These are phyloP conservation scores for Phyllotreta striolata DNA, from an alignment of 2,888 invertebrate genomes.

Conservation along the genomic window DNA sequence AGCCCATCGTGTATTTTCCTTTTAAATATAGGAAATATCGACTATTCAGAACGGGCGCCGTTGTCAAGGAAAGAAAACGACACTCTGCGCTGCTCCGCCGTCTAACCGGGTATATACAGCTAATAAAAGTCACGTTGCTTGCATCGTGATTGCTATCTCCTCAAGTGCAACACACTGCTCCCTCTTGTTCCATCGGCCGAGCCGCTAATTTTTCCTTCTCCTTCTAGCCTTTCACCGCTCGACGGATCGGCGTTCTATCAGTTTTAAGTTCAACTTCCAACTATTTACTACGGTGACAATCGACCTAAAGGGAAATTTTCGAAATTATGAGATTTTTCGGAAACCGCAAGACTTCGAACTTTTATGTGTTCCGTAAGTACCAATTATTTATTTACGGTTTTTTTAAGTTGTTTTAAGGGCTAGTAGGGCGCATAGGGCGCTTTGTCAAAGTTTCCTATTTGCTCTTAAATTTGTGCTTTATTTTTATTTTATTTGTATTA, in stretches of 20 bases:
- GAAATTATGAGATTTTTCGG: slow-evolving; percentile 5
- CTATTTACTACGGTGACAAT: slow-evolving; percentile 24
- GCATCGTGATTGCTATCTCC: slow-evolving; percentile 21
- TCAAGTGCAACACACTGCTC: slow-evolving; percentile 3
- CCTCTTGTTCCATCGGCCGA: slow-evolving; percentile 1
- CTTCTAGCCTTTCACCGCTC: not conserved
- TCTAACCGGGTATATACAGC: slow-evolving; percentile 3
- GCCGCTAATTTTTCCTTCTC: slow-evolving; percentile 13
- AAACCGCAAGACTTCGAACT: not conserved
- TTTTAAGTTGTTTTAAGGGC: no score
- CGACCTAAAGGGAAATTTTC: slow-evolving; percentile 1
- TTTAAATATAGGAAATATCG: not conserved
- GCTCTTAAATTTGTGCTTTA: no score
- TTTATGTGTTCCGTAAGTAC: no score
- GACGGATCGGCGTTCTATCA: not conserved
- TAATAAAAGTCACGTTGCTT: slow-evolving; percentile 26
- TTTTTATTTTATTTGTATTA: no score
- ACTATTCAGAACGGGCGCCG: not conserved
- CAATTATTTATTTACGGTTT: no score
- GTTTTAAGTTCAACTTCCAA: slow-evolving; percentile 20
- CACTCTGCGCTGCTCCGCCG: slow-evolving; percentile 8
- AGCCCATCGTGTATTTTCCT: no score
- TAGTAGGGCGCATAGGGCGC: no score
- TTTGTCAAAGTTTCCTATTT: no score
- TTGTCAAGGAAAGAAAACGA: slow-evolving; percentile 17